Evolutionary conservation across 2,113 vertebrate genomes (phyloP).

Genomic region (Pogona vitticeps): DNA sequence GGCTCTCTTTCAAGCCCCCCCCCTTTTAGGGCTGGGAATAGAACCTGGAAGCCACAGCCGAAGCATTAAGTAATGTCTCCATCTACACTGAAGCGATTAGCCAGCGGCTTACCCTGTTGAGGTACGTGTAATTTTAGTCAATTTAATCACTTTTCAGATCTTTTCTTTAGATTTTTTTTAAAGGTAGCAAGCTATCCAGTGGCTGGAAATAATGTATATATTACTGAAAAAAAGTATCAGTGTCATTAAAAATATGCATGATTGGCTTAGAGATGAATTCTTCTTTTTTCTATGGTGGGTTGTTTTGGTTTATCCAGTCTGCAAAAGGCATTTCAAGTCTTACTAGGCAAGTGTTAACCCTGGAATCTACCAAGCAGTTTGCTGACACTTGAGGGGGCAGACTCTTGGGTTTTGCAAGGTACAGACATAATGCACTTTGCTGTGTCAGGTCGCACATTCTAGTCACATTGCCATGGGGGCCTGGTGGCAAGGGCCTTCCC

Average conservation of each 20-base stretch:
- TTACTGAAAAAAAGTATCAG: slow-evolving; percentile 63
- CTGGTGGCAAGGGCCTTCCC: not conserved
- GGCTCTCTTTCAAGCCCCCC: slow-evolving; percentile 10
- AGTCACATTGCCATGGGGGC: not conserved
- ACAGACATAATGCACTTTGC: not conserved
- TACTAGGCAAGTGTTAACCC: slow-evolving; percentile 58
- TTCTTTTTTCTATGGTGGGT: slow-evolving; percentile 37
- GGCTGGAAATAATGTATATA: slow-evolving; percentile 73
- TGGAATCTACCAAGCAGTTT: slow-evolving; percentile 68
- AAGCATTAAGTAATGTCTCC: slow-evolving; percentile 49
- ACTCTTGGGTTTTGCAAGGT: slow-evolving; percentile 48
- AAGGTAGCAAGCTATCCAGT: slow-evolving; percentile 79
- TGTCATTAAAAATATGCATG: slow-evolving; percentile 44
- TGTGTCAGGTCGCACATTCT: not conserved
- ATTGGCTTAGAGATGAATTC: slow-evolving; percentile 58
- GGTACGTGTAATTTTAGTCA: slow-evolving; percentile 61
- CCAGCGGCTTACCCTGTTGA: slow-evolving; percentile 59
- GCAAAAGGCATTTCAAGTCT: slow-evolving; percentile 77
- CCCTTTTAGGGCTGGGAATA: slow-evolving; percentile 39
- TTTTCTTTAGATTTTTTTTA: slow-evolving; percentile 63
- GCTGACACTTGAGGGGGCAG: slow-evolving; percentile 62
- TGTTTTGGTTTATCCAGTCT: slow-evolving; percentile 78
- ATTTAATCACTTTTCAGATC: slow-evolving; percentile 59
- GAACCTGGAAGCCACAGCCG: slow-evolving; percentile 46
- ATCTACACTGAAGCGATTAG: slow-evolving; percentile 47